These are phyloP conservation scores for Pogonophryne albipinna DNA, from an alignment of 2,797 vertebrate genomes.

Conservation along the genomic window DNA sequence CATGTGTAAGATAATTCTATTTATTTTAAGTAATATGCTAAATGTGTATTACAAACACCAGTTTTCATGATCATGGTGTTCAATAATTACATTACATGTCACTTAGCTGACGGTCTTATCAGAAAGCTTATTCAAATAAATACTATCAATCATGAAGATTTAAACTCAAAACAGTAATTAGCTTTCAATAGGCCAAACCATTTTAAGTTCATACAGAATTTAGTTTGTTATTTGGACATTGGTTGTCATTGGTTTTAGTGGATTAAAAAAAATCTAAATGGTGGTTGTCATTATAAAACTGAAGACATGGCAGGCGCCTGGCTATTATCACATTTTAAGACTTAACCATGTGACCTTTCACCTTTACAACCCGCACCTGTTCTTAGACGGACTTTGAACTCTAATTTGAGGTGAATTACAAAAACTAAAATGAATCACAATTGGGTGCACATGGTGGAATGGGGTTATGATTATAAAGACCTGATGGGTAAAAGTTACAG, in stretches of 20 bases:
- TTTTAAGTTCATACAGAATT: too few relatives aligned
- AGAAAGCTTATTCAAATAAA: too few relatives aligned
- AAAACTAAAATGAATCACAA: not conserved
- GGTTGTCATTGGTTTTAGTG: too few relatives aligned
- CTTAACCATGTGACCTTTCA: slow-evolving; percentile 27
- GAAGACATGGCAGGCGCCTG: slow-evolving; percentile 8
- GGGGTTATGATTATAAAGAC: not conserved
- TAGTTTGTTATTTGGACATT: too few relatives aligned
- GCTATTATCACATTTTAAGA: slow-evolving; percentile 31
- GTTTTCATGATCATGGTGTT: not conserved
- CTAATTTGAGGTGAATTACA: not conserved
- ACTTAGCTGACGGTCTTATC: too few relatives aligned
- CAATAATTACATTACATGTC: not conserved
- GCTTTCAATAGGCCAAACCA: too few relatives aligned
- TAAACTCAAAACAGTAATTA: too few relatives aligned
- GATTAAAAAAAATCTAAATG: too few relatives aligned
- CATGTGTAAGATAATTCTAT: slow-evolving; percentile 14
- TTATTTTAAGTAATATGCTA: not conserved
- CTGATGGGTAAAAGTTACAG: not conserved
- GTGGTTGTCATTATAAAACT: slow-evolving; percentile 9
- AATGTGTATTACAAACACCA: not conserved
- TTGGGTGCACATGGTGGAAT: not conserved
- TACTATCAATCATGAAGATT: too few relatives aligned
- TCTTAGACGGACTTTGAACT: slow-evolving; percentile 1
- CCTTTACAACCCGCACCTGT: slow-evolving; percentile 40